phyloP scores from a whole-genome alignment of 2,888 invertebrate genomes.

The Ommatoiulus sabulosus region DNA sequence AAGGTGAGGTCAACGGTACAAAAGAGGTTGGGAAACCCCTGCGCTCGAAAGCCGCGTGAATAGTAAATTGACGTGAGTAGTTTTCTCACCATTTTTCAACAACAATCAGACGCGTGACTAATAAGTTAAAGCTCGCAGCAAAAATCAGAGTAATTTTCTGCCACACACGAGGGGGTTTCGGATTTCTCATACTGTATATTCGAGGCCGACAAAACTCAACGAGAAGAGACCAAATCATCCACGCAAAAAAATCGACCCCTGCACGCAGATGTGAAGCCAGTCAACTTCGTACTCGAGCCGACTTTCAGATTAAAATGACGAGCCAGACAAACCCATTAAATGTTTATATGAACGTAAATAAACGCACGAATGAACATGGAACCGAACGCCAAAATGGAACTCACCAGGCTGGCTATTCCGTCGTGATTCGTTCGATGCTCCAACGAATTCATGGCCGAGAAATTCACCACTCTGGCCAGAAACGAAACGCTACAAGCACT shows the following conservation, averaged over 20 bases:
- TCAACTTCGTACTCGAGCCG: not conserved
- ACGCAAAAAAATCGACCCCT: not conserved
- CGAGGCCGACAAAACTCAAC: not conserved
- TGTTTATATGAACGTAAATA: not conserved
- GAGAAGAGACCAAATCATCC: not conserved
- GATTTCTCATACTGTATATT: not conserved
- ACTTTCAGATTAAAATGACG: not conserved
- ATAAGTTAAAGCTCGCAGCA: not conserved
- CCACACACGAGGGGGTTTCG: not conserved
- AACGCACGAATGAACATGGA: not conserved
- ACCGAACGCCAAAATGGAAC: not conserved
- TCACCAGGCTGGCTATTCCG: not conserved
- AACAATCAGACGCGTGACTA: not conserved
- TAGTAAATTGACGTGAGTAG: not conserved
- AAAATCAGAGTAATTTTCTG: not conserved
- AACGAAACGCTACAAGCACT: not conserved
- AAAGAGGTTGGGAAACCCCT: not conserved
- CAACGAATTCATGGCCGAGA: constrained; percentile 5
- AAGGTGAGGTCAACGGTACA: not conserved
- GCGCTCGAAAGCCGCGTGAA: not conserved
- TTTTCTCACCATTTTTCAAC: not conserved
- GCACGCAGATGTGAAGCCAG: no score
- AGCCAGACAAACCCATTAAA: not conserved
- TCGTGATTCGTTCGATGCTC: constrained; percentile 19
- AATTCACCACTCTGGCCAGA: no score